phyloP scores from a whole-genome alignment of 2,113 vertebrate species.

The Pandion haliaetus region DNA sequence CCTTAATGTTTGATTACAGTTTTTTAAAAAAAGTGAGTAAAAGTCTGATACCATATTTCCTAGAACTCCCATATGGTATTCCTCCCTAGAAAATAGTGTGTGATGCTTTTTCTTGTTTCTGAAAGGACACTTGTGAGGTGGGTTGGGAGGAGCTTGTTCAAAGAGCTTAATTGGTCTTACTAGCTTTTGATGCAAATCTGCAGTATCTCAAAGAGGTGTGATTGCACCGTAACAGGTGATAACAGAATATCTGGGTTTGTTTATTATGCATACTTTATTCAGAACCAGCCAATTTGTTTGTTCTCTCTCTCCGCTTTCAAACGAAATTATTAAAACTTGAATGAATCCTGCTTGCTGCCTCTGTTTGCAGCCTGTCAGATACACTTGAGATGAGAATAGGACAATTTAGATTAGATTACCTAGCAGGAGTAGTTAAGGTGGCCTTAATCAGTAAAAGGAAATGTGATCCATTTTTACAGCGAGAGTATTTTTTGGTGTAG shows the following conservation, averaged over 20 bases:
- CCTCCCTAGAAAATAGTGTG: neutral
- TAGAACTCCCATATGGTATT: neutral
- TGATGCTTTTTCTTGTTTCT: neutral
- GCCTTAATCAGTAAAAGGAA: neutral
- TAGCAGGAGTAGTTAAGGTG: neutral
- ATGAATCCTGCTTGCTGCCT: neutral
- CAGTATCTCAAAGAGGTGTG: neutral
- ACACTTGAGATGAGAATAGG: neutral
- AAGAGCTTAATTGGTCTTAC: neutral
- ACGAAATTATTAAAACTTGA: neutral
- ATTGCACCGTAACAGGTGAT: neutral
- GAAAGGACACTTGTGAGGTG: neutral
- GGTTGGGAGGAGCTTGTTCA: neutral
- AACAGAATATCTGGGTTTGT: neutral
- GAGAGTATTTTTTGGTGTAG: neutral
- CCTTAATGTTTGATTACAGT: neutral
- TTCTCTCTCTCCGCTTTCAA: neutral
- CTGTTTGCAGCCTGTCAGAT: neutral
- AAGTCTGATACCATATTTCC: neutral
- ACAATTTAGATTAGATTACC: neutral
- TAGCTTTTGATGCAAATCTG: neutral
- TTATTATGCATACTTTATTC: neutral
- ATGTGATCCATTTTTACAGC: neutral
- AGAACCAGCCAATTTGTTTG: neutral
- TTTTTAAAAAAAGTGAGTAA: neutral